phyloP scores from a whole-genome alignment of 2,797 vertebrate species.

The Ispidina picta region DNA sequence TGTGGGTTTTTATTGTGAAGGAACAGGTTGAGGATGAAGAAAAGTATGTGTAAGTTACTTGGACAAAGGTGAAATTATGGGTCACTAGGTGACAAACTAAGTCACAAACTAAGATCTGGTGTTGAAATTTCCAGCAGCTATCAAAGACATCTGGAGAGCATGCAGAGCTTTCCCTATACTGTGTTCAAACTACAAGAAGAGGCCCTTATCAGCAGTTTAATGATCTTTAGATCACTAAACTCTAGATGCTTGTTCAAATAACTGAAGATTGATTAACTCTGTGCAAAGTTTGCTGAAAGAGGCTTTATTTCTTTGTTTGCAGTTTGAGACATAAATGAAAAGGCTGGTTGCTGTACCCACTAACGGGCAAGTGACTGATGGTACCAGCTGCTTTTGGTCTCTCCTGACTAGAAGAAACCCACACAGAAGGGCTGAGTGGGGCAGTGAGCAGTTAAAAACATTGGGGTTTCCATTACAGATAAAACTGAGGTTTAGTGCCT shows the following conservation, averaged over 20 bases:
- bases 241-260: constrained; percentile 17
- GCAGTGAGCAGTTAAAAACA: not conserved
- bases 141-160: not conserved
- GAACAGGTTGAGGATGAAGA: not conserved
- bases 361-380: not conserved
- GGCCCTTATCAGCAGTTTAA: not conserved
- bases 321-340: not conserved
- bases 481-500: not conserved
- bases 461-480: not conserved
- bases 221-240: not conserved
- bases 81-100: not conserved
- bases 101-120: not conserved
- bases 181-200: not conserved
- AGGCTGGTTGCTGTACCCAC: not conserved
- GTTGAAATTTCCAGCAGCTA: not conserved
- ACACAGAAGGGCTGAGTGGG: not conserved
- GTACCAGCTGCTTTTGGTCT: not conserved
- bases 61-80: not conserved
- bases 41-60: not conserved
- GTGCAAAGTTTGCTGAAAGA: constrained; percentile 14
- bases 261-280: not conserved
- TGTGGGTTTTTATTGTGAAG: not conserved
- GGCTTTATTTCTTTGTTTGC: not conserved
- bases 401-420: not conserved
- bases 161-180: not conserved